Evolutionary conservation across 1,140 invertebrate genomes (phyloP), one percentile per base, ranked within the genome.

Genomic region (Drosophila parabipectinata): DNA sequence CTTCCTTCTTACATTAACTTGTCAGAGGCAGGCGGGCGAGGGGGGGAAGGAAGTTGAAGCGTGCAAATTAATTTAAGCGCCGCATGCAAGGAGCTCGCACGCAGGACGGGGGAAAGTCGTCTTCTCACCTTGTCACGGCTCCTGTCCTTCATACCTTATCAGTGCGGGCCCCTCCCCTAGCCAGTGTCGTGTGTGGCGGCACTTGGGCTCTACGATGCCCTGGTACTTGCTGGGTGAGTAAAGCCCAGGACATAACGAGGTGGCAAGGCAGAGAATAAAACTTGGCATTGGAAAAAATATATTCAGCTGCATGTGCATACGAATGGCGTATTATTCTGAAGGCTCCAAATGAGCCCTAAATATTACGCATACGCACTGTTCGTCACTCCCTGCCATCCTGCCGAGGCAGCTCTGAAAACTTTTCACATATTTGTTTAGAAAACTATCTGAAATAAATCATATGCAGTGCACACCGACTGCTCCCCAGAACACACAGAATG

Each of bases 61-160:
- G 69, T 74, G 79, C 74, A 82, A 82, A 82, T 82, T 82, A 82
- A 82, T 82, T 82, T 82, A 82, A 64, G 79, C 79, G 79, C 75
- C 79, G 58, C 79, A 82, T 82, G 79, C 79, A 82, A 82, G 47
- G 26, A 82, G 53, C 79, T 83, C 64, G 55, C 74, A 78, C 79
- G 74, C 79, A 62, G 55, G 18, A 69, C 59, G 58, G 18, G 71
- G 24, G 53, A 47, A 47, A 58, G 39, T 57, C 53, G 28, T 66
- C 53, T 66, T 74, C 48, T 54, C 79, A 82, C 57, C 68, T 82
- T 59, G 66, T 58, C 52, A 57, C 58, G 57, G 63, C 63, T 69
- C 24, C 41, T 44, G 64, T 15, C 28, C 44, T 47, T 47, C 15
- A 7, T 44, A 44, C 41, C 28, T 51, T 39, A 12, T 24, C 10